A percentile compares a stretch with the other conserved stretches of the same genome.
phyloP scores from a whole-genome alignment of 2,888 invertebrate genomes.

The Gymnocheta viridis region DNA sequence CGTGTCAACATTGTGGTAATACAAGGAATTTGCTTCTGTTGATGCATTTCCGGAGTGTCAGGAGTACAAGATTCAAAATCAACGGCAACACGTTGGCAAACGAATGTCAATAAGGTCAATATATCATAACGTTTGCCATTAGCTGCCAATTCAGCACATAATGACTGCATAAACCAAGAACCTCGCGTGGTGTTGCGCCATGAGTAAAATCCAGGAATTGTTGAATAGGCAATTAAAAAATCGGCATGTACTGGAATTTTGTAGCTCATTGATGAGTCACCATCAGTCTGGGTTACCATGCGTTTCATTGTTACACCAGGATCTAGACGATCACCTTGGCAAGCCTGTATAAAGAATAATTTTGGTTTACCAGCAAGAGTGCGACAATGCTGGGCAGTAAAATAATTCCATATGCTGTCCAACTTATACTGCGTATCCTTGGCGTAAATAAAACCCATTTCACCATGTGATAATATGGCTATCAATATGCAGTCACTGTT shows the following conservation, averaged over 20 bases:
- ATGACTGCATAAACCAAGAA: conserved; percentile 97
- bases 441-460: conserved; percentile 92
- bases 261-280: conserved; percentile 85
- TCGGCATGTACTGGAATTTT: conserved; percentile 96
- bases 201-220: conserved; percentile 95
- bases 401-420: conserved; percentile 89
- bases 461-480: conserved; percentile 94
- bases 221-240: conserved; percentile 96
- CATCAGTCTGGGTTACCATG: conserved; percentile 87
- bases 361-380: conserved; percentile 92
- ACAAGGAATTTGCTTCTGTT: conserved; percentile 96
- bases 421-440: conserved; percentile 92
- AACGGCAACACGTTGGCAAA: conserved; percentile 91
- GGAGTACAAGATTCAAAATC: conserved; percentile 96
- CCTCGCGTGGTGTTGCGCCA: conserved; percentile 97
- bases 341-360: conserved; percentile 91
- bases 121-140: conserved; percentile 90
- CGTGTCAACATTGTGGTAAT: conserved; percentile 96
- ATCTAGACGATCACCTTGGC: conserved; percentile 94
- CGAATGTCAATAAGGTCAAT: conserved; percentile 92
- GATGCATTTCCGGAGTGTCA: conserved; percentile 89
- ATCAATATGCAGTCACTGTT: conserved; percentile 92
- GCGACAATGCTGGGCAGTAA: conserved; percentile 92
- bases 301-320: conserved; percentile 86
- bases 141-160: conserved; percentile 90